Base-by-base conservation (phyloP, 2,888 invertebrate genomes). In the Oegoconia quadripuncta region DNA sequence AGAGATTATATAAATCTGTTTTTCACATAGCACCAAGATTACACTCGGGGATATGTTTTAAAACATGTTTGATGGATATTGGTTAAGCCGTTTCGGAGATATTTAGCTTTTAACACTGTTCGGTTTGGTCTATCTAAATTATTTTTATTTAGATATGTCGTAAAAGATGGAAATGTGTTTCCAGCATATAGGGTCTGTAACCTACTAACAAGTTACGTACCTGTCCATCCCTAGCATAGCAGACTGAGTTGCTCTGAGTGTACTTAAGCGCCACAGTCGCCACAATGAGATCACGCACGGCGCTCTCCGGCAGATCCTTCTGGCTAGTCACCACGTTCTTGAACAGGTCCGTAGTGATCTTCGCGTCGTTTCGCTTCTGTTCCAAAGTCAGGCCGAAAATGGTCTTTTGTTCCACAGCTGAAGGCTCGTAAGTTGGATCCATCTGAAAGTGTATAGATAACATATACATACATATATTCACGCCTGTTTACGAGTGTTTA, bases 161-260 rank as follows among this genome's bases (percentile, higher is more conserved):
- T n/a, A n/a, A n/a, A n/a, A n/a, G n/a, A n/a, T n/a, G n/a, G n/a
- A n/a, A n/a, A n/a, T n/a, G n/a, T n/a, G n/a, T n/a, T n/a, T n/a
- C n/a, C n/a, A n/a, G n/a, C 20, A 6, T 20, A 20, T 3, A 20
- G 4, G 7, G 28, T 14, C 8, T 15, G 3, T 2, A 14, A 6
- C 14, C 9, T 9, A 26, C 13, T 13, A 12, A 32, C n/a, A n/a
- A n/a, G n/a, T n/a, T n/a, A 43, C 53, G 41, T 20, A 94, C 93
- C 89, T 96, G 93, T 3, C 97, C 97, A 75, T 97, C 95, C 57
- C 93, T 93, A 0, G 98, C 98, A 64, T 94, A 99, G 71, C 98
- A 99, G 0, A 99, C 99, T 0, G 98, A 98, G 80, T 99, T 99
- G 59, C 98, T 98, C 79, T 99, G 99, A 0, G 99, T 98, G 70